Conservation (phyloP, 2,113 vertebrate species). For the Antechinus stuartii region DNA sequence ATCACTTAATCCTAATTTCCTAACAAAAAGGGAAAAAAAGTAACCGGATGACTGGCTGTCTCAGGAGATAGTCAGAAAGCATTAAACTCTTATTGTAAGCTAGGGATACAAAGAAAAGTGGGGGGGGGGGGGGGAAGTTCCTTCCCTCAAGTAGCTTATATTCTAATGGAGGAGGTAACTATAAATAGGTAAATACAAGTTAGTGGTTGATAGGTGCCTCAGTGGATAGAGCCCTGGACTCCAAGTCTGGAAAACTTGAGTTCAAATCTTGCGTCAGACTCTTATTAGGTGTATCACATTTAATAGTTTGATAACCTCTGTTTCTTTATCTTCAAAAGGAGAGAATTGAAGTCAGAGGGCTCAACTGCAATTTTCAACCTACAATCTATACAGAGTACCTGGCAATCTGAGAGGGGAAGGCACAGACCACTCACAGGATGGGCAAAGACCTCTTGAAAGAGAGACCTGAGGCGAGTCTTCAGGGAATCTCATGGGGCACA, state of each 20-base stretch:
- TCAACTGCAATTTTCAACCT: not conserved
- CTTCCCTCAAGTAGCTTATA: not conserved
- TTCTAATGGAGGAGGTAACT: not conserved
- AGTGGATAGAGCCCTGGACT: not conserved
- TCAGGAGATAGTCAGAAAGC: not conserved
- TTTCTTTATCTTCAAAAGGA: not conserved
- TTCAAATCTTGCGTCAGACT: not conserved
- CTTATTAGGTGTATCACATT: not conserved
- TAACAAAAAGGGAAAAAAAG: too few species aligned
- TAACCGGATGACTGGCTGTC: not conserved
- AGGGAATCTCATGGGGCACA: not conserved
- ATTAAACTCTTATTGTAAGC: not conserved
- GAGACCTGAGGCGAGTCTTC: not conserved
- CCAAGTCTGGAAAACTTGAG: not conserved
- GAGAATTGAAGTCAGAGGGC: not conserved
- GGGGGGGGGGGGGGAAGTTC: too few species aligned
- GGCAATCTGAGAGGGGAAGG: not conserved
- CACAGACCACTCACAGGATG: not conserved
- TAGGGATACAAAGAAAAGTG: not conserved
- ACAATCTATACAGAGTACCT: not conserved
- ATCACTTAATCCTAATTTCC: too few species aligned
- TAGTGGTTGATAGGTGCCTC: not conserved
- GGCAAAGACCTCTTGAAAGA: not conserved
- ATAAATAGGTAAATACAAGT: not conserved
- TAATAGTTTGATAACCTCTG: not conserved